Conservation (phyloP, 2,113 vertebrate genomes). For the Rhinoptilus africanus region DNA sequence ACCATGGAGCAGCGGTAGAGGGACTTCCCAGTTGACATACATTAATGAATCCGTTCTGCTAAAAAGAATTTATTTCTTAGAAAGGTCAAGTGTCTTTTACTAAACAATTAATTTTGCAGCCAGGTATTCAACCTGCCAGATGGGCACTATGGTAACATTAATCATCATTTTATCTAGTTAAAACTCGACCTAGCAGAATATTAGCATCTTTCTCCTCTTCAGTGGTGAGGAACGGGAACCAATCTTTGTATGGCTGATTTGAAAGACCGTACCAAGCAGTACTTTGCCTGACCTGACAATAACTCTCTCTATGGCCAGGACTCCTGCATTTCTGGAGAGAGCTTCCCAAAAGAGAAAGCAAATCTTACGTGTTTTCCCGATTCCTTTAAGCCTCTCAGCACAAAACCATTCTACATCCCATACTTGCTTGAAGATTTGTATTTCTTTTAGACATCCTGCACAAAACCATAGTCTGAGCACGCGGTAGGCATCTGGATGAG, state of each 20-base stretch:
- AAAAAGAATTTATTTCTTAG: background rate
- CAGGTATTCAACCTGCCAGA: background rate
- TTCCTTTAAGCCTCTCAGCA: background rate
- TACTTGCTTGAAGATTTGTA: background rate
- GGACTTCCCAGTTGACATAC: background rate
- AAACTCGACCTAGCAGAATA: background rate
- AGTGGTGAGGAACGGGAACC: background rate
- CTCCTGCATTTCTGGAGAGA: background rate
- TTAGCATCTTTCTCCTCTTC: background rate
- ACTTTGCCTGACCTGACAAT: background rate
- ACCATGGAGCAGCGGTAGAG: background rate
- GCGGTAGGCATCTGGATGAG: background rate
- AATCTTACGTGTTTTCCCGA: background rate
- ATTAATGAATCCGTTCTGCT: background rate
- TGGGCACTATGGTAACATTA: background rate
- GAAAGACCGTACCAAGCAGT: background rate
- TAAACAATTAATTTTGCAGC: background rate
- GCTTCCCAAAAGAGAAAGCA: background rate
- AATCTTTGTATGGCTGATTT: background rate
- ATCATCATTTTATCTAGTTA: background rate
- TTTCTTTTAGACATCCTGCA: background rate
- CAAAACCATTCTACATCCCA: background rate
- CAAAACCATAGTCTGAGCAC: background rate
- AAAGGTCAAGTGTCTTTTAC: background rate
- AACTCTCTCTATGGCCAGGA: background rate